Percentiles rank a stretch among this genome's conserved stretches.
Conservation (phyloP, 2,797 vertebrate genomes). For the Distichodus sexfasciatus region DNA sequence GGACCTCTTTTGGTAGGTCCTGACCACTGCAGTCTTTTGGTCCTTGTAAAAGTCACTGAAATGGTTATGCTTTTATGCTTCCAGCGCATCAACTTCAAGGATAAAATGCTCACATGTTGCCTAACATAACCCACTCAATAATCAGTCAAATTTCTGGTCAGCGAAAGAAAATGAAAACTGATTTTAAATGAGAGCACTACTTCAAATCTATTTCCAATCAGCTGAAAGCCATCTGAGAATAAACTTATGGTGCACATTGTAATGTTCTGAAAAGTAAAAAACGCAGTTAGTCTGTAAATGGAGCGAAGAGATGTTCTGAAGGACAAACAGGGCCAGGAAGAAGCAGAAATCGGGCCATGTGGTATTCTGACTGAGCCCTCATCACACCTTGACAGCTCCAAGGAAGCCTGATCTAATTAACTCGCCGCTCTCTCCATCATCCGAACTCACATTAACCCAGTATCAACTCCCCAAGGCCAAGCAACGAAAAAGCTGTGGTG, state of each 20-base stretch:
- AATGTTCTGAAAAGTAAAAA: not conserved
- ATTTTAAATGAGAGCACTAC: no score
- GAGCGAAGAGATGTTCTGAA: conserved; percentile 18
- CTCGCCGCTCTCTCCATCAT: conserved; percentile 5
- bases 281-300: not conserved
- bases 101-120: no score
- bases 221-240: no score
- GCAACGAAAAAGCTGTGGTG: not conserved
- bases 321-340: not conserved
- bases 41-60: no score
- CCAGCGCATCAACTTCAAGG: no score
- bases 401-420: conserved; percentile 38
- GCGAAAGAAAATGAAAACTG: no score
- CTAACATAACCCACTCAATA: no score
- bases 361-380: not conserved
- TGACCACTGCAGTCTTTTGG: no score
- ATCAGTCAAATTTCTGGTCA: no score
- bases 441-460: conserved; percentile 13
- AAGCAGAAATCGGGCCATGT: conserved; percentile 35
- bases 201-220: no score
- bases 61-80: no score
- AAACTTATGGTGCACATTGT: not conserved
- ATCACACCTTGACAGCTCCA: conserved; percentile 15
- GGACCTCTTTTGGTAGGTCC: no score
- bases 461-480: conserved; percentile 20